These are phyloP conservation scores for Ophraella communa DNA, from an alignment of 2,888 invertebrate species.

Conservation along the genomic window DNA sequence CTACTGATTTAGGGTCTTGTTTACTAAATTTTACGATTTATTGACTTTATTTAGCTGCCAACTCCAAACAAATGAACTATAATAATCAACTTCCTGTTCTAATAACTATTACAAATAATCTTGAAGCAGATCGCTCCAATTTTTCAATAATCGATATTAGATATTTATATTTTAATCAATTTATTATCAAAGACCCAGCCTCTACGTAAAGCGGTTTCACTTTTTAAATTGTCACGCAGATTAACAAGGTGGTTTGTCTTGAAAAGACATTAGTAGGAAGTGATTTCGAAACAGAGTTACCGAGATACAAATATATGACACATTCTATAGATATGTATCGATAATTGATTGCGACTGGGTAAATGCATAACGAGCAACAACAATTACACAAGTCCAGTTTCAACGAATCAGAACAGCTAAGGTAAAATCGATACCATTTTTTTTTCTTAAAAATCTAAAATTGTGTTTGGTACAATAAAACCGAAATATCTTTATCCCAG, in stretches of 20 bases:
- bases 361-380: background rate
- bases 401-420: too few species aligned
- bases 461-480: conserved; percentile 3
- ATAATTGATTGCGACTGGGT: background rate
- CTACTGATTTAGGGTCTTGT: too few species aligned
- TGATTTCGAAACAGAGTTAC: background rate
- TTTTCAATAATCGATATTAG: background rate
- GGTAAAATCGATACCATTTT: too few species aligned
- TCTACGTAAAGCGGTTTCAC: background rate
- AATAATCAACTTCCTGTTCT: background rate
- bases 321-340: background rate
- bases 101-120: background rate
- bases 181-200: conserved; percentile 4
- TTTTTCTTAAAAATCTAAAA: conserved; percentile 2
- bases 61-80: too few species aligned
- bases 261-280: background rate
- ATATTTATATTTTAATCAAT: conserved; percentile 3
- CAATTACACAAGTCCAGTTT: too few species aligned
- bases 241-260: conserved; percentile 13
- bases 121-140: background rate
- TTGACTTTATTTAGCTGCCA: too few species aligned
- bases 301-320: background rate
- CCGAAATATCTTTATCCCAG: conserved; percentile 9
- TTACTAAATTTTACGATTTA: too few species aligned
- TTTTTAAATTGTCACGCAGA: conserved; percentile 3